A percentile compares a stretch with the other conserved stretches of the same genome.
Evolutionary conservation across 2,888 invertebrate species (phyloP).

Genomic region (Timandra comae): DNA sequence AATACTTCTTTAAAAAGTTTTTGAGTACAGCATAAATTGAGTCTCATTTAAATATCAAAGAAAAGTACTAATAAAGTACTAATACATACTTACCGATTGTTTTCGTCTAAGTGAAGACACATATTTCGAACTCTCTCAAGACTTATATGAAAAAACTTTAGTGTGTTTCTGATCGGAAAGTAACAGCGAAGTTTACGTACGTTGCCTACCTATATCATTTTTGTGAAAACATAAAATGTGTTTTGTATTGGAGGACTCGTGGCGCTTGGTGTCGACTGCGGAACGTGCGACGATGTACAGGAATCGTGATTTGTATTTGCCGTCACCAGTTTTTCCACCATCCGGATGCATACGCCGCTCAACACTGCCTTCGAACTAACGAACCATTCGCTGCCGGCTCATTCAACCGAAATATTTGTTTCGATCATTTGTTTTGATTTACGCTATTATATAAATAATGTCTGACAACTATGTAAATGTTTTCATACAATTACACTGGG

Average conservation of each 20-base stretch:
- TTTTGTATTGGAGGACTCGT: neutral
- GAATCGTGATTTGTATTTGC: slow-evolving; percentile 65
- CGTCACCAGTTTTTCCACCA: slow-evolving; percentile 55
- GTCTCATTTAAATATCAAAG: no score
- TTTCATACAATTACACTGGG: neutral
- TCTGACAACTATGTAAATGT: neutral
- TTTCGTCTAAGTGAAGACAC: no score
- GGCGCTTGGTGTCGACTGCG: neutral
- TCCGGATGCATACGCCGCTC: slow-evolving; percentile 47
- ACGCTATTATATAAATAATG: slow-evolving; percentile 28
- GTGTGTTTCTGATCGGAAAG: neutral
- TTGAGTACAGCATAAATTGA: no score
- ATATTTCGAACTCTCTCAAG: no score
- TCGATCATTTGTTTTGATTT: slow-evolving; percentile 45
- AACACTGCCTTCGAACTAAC: slow-evolving; percentile 56
- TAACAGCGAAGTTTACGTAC: neutral
- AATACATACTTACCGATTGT: no score
- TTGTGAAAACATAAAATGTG: neutral
- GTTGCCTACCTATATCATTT: neutral
- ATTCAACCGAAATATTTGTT: slow-evolving; percentile 57
- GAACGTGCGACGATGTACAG: slow-evolving; percentile 20
- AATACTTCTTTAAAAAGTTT: no score
- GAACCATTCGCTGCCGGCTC: slow-evolving; percentile 55
- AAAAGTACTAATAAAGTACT: no score
- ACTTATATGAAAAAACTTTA: no score